phyloP scores from a whole-genome alignment of 2,113 vertebrate species.

The Lethenteron camtschaticum region DNA sequence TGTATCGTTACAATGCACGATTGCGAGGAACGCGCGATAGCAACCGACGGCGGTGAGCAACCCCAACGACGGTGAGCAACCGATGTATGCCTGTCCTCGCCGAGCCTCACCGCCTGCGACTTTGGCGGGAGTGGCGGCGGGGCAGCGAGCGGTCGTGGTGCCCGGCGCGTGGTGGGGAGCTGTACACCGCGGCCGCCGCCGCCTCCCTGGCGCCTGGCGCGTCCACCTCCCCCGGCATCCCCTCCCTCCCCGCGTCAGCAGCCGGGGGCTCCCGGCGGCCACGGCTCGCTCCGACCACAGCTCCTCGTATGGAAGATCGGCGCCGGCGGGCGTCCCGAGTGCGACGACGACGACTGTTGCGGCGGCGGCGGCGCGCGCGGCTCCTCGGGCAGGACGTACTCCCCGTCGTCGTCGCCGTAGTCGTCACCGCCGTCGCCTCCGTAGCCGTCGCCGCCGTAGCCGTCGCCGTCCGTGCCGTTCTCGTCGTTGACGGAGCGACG shows the following conservation, averaged over 20 bases:
- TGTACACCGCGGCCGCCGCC: not conserved
- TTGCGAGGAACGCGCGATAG: no score
- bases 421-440: no score
- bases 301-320: slow-evolving; percentile 83
- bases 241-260: not conserved
- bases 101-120: slow-evolving; percentile 55
- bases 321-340: not conserved
- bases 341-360: not conserved
- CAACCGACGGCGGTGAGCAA: no score
- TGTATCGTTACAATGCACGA: no score
- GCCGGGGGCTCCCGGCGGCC: not conserved
- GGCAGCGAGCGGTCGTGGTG: slow-evolving; percentile 9
- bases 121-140: slow-evolving; percentile 85
- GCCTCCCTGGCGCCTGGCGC: no score
- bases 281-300: slow-evolving; percentile 52
- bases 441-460: no score
- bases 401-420: not conserved
- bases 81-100: no score
- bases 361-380: not conserved
- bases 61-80: no score
- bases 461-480: no score
- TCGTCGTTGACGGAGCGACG: no score
- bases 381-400: slow-evolving; percentile 1
- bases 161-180: slow-evolving; percentile 6
- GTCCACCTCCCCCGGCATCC: no score